Evolutionary conservation across 2,888 invertebrate species (phyloP).

Genomic region (Troides oblongomaculatus): DNA sequence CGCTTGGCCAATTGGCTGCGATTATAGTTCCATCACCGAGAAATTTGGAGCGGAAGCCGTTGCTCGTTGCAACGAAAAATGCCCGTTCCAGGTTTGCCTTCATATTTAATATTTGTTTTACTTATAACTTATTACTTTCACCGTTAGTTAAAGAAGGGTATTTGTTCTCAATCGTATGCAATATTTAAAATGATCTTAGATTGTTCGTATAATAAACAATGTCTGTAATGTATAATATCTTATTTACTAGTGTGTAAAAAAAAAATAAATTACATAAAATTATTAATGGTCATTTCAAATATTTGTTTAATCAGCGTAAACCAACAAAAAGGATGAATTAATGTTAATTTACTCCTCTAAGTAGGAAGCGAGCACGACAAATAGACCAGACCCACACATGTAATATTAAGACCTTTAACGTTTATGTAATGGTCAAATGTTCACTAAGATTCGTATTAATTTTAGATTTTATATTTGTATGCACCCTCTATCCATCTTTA

Average conservation of each 20-base stretch:
- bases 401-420: slow-evolving; percentile 7
- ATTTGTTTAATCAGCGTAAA: slow-evolving; percentile 24
- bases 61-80: slow-evolving; percentile 75
- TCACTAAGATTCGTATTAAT: not conserved
- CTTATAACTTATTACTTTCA: not conserved
- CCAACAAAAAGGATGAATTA: slow-evolving; percentile 28
- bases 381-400: slow-evolving; percentile 19
- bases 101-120: slow-evolving; percentile 26
- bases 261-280: not conserved
- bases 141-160: not conserved
- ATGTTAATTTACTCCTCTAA: slow-evolving; percentile 28
- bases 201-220: not conserved
- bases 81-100: slow-evolving; percentile 73
- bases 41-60: slow-evolving; percentile 79
- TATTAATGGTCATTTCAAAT: slow-evolving; percentile 1
- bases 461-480: not conserved
- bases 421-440: slow-evolving; percentile 3
- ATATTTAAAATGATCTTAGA: not conserved
- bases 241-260: not conserved
- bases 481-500: too few relatives aligned
- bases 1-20: slow-evolving; percentile 77
- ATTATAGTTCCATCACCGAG: slow-evolving; percentile 77
- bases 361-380: slow-evolving; percentile 27
- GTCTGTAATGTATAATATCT: not conserved
- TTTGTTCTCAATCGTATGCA: not conserved